Evolutionary conservation across 2,113 vertebrate species (phyloP), one percentile per base, ranked within the genome.

Genomic region (Ceuthmochares aereus): DNA sequence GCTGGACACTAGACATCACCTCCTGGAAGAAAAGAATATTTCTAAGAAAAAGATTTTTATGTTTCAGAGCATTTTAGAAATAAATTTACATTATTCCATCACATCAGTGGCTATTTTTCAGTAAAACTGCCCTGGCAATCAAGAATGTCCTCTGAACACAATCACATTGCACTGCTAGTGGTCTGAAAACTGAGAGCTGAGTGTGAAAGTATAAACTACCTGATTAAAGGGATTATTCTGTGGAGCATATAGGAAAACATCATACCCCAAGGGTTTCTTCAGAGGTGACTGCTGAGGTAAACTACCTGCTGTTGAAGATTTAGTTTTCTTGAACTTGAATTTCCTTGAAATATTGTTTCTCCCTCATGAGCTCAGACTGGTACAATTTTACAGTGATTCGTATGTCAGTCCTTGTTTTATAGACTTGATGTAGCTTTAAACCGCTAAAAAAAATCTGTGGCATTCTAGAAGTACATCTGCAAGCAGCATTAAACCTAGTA

Each of bases 211-310:
- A 73, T 43, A 81, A 93, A 94, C 95, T 91, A 93, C 68, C 62
- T 79, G 84, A 94, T 96, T 89, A 93, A 89, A 89, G 49, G 14
- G 25, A 89, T 68, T 94, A 3, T 89, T 29, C 74, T 75, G 43
- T 36, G 49, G 58, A 85, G 62, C 23, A 22, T 1, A 6, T 22
- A 68, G 20, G 43, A 37, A 95, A 97, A 89, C 37, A 76, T 56
- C 26, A 72, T 49, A 60, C 22, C 43, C 47, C 52, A 52, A 94
- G 52, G 36, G 87, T 87, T 95, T 82, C 66, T 94, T 75, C 49
- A 89, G 66, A 72, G 66, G 32, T 72, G 47, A 82, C 47, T 72
- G 74, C n/a, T 4, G 7, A 94, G 40, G 49, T 68, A 93, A 94
- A 89, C 84, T 40, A 9, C 37, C 32, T 67, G 52, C 56, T 85